Base-by-base conservation (phyloP, 2,888 invertebrate genomes). In the Salticus scenicus region DNA sequence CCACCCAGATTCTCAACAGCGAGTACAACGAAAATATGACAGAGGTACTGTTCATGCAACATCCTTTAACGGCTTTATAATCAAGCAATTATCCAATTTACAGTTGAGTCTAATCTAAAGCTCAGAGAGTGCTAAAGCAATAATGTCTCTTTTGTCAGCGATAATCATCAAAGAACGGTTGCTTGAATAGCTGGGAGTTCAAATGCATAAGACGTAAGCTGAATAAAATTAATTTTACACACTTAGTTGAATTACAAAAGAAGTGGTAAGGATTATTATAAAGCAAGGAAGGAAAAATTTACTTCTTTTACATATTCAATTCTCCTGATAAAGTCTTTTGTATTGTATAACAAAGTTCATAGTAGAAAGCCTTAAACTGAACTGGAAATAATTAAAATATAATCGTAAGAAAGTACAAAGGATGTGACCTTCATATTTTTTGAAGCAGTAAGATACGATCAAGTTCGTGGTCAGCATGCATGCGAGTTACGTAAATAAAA, bases 1-100 rank as follows among this genome's bases (percentile, higher is more conserved):
- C 27, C 41, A 64, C 30, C 37, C 63, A 78, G 76, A 78, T 12
- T 42, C 47, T n/a, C 27, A 10, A 47, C n/a, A n/a, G 17, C 51
- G 33, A 14, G 20, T 31, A 28, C 20, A 14, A 28, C 30, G 27
- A 47, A 10, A 37, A 14, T 41, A 41, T 28, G 42, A 71, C 27
- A 70, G 70, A 57, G 20, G 64, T 66, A 71, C 63, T 47, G 72
- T 30, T 42, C 71, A 66, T 64, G 71, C 57, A 77, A 67, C 77
- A 77, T 83, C 83, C 83, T 83, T 70, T 57, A 27, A 28, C 41
- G 37, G 24, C 37, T 66, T 63, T 27, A 30, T 83, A 77, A 83
- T 83, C 72, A 73, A 77, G 67, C 83, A 83, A 83, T 83, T 83
- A 77, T 76, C 77, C 77, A 83, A 83, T 83, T 83, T 69, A 70